Evolutionary conservation across 2,797 vertebrate genomes (phyloP).

Genomic region (Hephaestus fuliginosus): DNA sequence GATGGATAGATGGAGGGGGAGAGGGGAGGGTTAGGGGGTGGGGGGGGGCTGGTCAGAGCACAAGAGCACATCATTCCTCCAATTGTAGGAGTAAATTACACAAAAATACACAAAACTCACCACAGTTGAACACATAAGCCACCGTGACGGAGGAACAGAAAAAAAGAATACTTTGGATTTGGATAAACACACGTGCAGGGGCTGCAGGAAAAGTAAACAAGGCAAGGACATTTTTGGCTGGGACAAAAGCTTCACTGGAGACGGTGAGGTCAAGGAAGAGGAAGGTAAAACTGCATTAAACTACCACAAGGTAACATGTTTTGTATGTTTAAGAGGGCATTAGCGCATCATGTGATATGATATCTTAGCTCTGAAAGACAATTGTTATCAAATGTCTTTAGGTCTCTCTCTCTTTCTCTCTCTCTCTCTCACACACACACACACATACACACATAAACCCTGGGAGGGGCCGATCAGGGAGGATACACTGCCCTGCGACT

Average conservation of each 20-base stretch:
- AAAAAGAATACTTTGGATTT: conserved; percentile 69
- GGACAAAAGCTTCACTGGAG: conserved; percentile 40
- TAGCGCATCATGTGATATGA: conserved; percentile 28
- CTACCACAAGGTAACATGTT: background rate
- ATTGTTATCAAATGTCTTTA: conserved; percentile 28
- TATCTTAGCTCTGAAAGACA: background rate
- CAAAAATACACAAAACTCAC: conserved; percentile 82
- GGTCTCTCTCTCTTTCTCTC: conserved; percentile 19
- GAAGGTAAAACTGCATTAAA: conserved; percentile 32
- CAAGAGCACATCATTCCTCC: conserved; percentile 78
- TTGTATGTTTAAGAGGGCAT: background rate
- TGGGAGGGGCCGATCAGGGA: conserved; percentile 57
- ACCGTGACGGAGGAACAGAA: conserved; percentile 75
- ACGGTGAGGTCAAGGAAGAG: conserved; percentile 21
- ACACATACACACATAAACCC: conserved; percentile 28
- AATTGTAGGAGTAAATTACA: conserved; percentile 84
- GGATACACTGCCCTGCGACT: conserved; percentile 55
- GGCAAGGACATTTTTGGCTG: conserved; percentile 59
- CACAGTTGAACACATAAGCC: conserved; percentile 81
- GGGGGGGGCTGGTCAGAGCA: conserved; percentile 37
- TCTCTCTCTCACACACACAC: conserved; percentile 24
- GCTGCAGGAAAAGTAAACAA: conserved; percentile 78
- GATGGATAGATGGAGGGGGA: background rate
- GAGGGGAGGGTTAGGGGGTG: background rate
- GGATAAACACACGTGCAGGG: conserved; percentile 83